A percentile compares a stretch with the other conserved stretches of the same genome.
Evolutionary conservation across 2,113 vertebrate species (phyloP).

Genomic region (Rhipidura dahli): DNA sequence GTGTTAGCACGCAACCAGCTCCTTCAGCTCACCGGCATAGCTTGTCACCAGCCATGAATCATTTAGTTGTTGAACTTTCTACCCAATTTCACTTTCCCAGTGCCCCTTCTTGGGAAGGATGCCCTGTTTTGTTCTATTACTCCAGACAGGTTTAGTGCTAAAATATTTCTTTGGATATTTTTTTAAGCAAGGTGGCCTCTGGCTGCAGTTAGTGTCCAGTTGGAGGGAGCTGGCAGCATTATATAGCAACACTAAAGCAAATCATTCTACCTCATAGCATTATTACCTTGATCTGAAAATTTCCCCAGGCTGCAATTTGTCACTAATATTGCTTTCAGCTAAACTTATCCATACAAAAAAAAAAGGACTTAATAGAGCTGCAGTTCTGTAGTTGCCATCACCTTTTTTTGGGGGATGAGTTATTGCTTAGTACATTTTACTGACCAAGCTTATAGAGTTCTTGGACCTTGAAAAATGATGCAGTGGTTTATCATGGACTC

Average conservation of each 20-base stretch:
- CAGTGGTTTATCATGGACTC: slow-evolving; percentile 6
- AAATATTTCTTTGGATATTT: slow-evolving; percentile 55
- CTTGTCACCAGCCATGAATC: background rate
- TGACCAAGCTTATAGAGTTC: slow-evolving; percentile 49
- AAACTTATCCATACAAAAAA: slow-evolving; percentile 24
- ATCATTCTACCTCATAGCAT: slow-evolving; percentile 43
- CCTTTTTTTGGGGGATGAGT: slow-evolving; percentile 22
- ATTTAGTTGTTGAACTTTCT: background rate
- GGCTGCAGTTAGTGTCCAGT: slow-evolving; percentile 55
- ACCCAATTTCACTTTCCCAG: background rate
- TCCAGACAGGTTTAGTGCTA: slow-evolving; percentile 36
- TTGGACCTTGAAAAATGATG: slow-evolving; percentile 59
- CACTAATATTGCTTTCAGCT: slow-evolving; percentile 52
- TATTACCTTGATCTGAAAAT: slow-evolving; percentile 66
- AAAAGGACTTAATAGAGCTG: slow-evolving; percentile 48
- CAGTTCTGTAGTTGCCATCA: slow-evolving; percentile 25
- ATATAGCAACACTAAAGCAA: slow-evolving; percentile 45
- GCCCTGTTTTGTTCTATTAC: slow-evolving; percentile 8
- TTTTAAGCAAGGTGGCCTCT: slow-evolving; percentile 53
- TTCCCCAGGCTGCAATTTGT: slow-evolving; percentile 54
- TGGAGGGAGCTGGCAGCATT: slow-evolving; percentile 33
- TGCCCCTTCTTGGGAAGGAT: background rate
- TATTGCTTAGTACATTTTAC: slow-evolving; percentile 53
- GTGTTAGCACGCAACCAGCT: background rate
- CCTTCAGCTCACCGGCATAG: background rate